Base-by-base conservation (phyloP, 2,113 vertebrate species). In the Cyprinodon brontotheroides region DNA sequence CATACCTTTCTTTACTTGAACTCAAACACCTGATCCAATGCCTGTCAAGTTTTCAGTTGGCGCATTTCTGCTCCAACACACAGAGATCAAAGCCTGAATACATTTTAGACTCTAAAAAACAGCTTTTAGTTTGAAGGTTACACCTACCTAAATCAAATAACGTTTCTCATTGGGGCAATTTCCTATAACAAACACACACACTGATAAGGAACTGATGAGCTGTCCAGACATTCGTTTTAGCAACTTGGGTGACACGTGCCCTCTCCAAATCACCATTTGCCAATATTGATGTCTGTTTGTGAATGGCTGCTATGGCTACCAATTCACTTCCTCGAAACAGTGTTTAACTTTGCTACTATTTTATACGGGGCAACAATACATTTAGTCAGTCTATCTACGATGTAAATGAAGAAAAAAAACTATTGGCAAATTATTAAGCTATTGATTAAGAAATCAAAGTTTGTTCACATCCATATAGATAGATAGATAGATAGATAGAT, bases 1-100 rank as follows among this genome's bases (percentile, higher is more conserved):
- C 78, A 76, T 75, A 80, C 79, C 61, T 80, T 79, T 50, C 61
- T 82, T 61, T 74, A 65, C 68, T 87, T 77, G 64, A 87, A 87
- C 78, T 84, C 67, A 91, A 91, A 91, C 85, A 92, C 90, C 88
- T 92, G 88, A 90, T 87, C 83, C 72, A 72, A 65, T 4, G 75
- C 68, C 65, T 81, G 84, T 75, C 80, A 77, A 63, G 71, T 67
- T 70, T 80, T 85, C 2, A 22, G 47, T 72, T 80, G 72, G 85
- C 57, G 29, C 72, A 79, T 65, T 65, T 37, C 50, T 45, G 64
- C 65, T 73, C 68, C 71, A 67, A 74, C 65, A 77, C 70, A 65
- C 39, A 36, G 45, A 37, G 77, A 43, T 38, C 1, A 8, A 77
- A 39, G 29, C 64, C 71, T 36, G 45, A 80, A 81, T 81, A 45